Evolutionary conservation across 2,113 vertebrate species (phyloP), one percentile per base, ranked within the genome.

Genomic region (Urocitellus parryii): DNA sequence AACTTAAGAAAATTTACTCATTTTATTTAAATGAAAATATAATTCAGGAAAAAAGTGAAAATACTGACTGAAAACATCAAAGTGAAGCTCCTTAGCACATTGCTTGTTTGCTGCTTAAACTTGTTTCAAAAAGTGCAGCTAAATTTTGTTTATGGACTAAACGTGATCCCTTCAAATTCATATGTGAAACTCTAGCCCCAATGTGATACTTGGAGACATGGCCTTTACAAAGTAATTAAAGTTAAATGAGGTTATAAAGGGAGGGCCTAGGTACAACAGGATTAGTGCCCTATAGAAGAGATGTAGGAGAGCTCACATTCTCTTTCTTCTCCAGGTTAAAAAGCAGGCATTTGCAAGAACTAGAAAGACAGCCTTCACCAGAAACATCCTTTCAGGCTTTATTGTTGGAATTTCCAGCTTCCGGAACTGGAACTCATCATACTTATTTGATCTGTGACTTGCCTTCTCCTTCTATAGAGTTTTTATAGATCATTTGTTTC

Each of bases 61-160:
- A 83, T 88, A 20, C 1, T 90, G 65, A 68, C 77, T 65, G 65
- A 80, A 88, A 82, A 79, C 65, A 81, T 89, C n/a, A 84, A 53
- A 65, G 42, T 53, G 13, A 61, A 68, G 81, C 25, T 86, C 48
- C 58, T 97, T n/a, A 68, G 53, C n/a, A 89, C 37, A 37, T 88
- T 70, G 20, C 63, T 79, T 61, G 34, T 84, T 77, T 39, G 51
- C 51, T 77, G 17, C 25, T 58, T 10, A 42, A 16, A 73, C 32
- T 27, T 74, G 78, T 39, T 83, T 39, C 11, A 56, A 58, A 85
- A 84, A 74, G n/a, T 34, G n/a, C 48, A 88, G n/a, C 29, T 45
- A 29, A 70, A 8, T 56, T 70, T 63, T 67, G 25, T 63, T 63
- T 63, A 63, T 63, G 61, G 24, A 63, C 24, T 63, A 27, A 63